Conservation (phyloP, 2,888 invertebrate species). For the Euplexia lucipara region DNA sequence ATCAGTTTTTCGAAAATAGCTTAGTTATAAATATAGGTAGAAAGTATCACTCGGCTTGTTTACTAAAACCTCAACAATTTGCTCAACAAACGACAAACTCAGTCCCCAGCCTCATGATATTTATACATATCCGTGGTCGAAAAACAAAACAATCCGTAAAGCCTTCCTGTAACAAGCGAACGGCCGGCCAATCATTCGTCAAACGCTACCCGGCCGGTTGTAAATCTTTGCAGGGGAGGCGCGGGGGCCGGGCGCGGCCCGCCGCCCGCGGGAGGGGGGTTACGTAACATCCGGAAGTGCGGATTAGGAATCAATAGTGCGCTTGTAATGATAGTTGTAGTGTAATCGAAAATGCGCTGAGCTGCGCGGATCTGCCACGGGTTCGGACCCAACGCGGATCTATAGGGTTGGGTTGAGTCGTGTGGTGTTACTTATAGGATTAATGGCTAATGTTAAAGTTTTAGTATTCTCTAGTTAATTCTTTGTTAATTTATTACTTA, state of each 20-base stretch:
- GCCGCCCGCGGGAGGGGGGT: conserved; percentile 70
- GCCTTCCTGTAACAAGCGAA: conserved; percentile 77
- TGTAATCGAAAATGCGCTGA: conserved; percentile 87
- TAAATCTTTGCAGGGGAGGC: conserved; percentile 82
- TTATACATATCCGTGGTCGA: conserved; percentile 68
- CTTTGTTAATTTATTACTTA: no score
- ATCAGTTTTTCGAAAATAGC: not conserved
- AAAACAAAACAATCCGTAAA: conserved; percentile 80
- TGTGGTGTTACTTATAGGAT: not conserved
- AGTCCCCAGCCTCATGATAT: conserved; percentile 52
- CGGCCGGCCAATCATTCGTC: conserved; percentile 89
- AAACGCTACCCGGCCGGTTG: conserved; percentile 83
- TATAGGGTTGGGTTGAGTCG: conserved; percentile 23
- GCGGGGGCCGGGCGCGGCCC: conserved; percentile 60
- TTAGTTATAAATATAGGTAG: not conserved
- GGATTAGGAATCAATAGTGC: conserved; percentile 91
- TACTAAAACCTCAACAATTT: conserved; percentile 39
- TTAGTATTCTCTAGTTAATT: not conserved
- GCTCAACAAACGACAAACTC: conserved; percentile 42
- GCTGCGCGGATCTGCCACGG: conserved; percentile 74
- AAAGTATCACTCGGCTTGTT: conserved; percentile 29
- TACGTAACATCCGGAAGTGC: conserved; percentile 91
- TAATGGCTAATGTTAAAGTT: conserved; percentile 12
- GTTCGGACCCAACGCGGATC: conserved; percentile 34
- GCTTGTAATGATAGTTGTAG: conserved; percentile 90